These are phyloP conservation scores for Pogonomyrmex barbatus DNA, from an alignment of 1,140 invertebrate genomes.

Conservation along the genomic window DNA sequence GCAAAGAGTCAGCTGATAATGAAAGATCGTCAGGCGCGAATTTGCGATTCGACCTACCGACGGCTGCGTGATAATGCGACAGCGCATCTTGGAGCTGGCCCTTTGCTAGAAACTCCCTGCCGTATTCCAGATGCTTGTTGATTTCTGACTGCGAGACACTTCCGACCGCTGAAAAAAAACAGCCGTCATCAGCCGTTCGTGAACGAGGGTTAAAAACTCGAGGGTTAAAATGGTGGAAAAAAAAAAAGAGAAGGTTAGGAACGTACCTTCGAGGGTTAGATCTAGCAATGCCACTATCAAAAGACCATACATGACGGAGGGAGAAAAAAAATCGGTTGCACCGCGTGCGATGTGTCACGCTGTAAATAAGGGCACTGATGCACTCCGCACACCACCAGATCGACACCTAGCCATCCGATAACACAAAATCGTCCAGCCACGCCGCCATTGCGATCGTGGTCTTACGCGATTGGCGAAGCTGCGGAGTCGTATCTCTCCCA, in stretches of 20 bases:
- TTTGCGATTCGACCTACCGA: constrained; percentile 90
- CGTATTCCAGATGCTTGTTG: constrained; percentile 96
- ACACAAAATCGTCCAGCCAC: constrained; percentile 80
- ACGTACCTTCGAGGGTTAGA: constrained; percentile 82
- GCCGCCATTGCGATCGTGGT: constrained; percentile 85
- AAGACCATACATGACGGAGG: constrained; percentile 82
- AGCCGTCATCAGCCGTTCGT: constrained; percentile 25
- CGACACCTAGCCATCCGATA: constrained; percentile 79
- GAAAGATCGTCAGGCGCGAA: not conserved
- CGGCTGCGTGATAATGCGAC: constrained; percentile 98
- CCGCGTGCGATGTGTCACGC: constrained; percentile 60
- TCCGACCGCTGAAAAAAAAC: constrained; percentile 87
- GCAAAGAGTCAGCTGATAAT: not conserved
- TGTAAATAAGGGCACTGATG: constrained; percentile 73
- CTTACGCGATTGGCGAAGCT: constrained; percentile 81
- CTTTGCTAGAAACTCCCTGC: constrained; percentile 94
- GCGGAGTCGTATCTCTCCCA: constrained; percentile 42
- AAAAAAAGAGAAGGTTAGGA: constrained; percentile 78
- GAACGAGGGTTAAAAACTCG: no score
- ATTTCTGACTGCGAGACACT: constrained; percentile 91
- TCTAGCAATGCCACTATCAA: constrained; percentile 81
- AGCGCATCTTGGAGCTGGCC: constrained; percentile 98
- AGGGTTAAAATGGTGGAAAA: no score
- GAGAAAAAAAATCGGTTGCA: constrained; percentile 66
- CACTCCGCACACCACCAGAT: constrained; percentile 68